Base-by-base conservation (phyloP, 2,797 vertebrate genomes). In the Xyrichtys novacula region DNA sequence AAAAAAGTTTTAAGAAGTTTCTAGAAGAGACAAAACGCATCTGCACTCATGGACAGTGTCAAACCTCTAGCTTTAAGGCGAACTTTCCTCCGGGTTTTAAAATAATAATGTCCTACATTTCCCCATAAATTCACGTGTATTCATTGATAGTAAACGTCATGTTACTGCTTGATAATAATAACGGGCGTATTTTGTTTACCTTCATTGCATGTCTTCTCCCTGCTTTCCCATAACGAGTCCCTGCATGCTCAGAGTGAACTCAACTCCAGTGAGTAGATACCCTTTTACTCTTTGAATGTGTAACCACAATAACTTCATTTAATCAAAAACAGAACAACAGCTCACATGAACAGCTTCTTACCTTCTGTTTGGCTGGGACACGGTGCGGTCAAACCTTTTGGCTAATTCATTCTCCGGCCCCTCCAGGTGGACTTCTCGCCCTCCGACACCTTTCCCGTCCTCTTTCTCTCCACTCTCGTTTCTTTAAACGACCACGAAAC, bases 371-470 rank as follows among this genome's bases (percentile, higher is more conserved):
- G 80, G 80, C 84, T 85, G 83, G 39, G 80, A 73, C 76, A 36
- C 63, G 69, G 70, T 56, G 85, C 81, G 82, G 72, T 70, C 66
- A 88, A n/a, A 29, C 61, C 47, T 54, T 64, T 11, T 5, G 77
- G 78, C 79, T 90, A 90, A 89, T 88, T 91, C 93, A 93, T 94
- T 76, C 83, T 92, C 77, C 50, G 73, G 19, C 62, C 80, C 69
- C 66, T 76, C 66, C 85, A 78, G 86, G 79, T 87, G 87, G 82
- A 82, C 85, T 70, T 71, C 29, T 76, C 71, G 57, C 66, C 75
- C 66, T 70, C 55, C 14, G 10, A 20, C 53, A 69, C 50, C 81
- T 63, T 58, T 69, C 19, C 70, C 22, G 48, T 78, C 60, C 55
- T 70, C 53, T 65, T 43, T 62, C 29, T 44, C 65, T 72, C 66